Conservation (phyloP, 2,888 invertebrate genomes). For the Xestia c-nigrum region DNA sequence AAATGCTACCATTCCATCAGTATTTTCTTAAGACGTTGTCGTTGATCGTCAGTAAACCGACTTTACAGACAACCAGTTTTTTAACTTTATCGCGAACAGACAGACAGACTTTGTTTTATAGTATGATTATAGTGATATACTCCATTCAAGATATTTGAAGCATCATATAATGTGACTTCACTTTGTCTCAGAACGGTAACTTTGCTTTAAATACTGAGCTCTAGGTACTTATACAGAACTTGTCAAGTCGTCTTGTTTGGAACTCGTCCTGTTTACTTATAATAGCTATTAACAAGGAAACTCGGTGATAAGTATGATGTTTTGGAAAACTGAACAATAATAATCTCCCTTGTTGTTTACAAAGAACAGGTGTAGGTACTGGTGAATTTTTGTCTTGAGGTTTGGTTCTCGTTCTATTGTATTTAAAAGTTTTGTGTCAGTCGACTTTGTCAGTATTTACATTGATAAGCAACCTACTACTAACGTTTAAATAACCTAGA, state of each 20-base stretch:
- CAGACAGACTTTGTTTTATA: no score
- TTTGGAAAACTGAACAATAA: not conserved
- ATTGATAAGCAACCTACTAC: no score
- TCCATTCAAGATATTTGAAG: not conserved
- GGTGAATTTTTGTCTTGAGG: not conserved
- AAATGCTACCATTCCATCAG: no score
- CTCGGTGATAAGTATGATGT: constrained; percentile 25
- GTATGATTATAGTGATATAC: not conserved
- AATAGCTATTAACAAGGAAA: constrained; percentile 31
- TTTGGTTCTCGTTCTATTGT: not conserved
- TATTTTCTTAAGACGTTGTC: no score
- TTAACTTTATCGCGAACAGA: no score
- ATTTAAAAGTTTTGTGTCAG: not conserved
- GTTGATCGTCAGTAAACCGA: no score
- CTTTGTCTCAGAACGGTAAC: not conserved
- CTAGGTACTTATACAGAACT: constrained; percentile 17
- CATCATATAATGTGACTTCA: not conserved
- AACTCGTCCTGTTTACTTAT: constrained; percentile 8
- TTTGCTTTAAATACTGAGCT: not conserved
- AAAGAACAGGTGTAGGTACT: not conserved
- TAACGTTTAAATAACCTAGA: no score
- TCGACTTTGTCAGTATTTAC: not conserved
- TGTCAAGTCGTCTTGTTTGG: not conserved
- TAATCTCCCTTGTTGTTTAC: not conserved
- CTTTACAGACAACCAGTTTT: no score